phyloP scores from a whole-genome alignment of 2,113 vertebrate species.

The Macrotus californicus region DNA sequence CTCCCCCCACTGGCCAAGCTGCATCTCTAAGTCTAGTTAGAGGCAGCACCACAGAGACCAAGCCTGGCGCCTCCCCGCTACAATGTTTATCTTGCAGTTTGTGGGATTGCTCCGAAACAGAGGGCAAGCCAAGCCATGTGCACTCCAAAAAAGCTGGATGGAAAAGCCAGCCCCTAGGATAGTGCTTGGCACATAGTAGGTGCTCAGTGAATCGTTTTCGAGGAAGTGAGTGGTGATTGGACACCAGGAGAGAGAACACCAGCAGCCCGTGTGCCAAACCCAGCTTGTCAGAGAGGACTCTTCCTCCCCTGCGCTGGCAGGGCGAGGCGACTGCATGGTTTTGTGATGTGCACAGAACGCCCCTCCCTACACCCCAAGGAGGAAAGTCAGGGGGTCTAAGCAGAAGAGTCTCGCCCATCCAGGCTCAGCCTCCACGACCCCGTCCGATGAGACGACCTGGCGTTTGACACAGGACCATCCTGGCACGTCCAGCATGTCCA shows the following conservation, averaged over 20 bases:
- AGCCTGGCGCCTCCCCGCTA: rapidly evolving
- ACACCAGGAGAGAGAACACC: background rate
- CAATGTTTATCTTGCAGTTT: background rate
- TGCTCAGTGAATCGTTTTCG: background rate
- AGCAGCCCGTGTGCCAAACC: background rate
- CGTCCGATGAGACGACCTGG: too few species aligned
- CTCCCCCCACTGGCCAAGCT: background rate
- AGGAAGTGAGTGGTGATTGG: background rate
- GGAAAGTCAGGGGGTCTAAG: background rate
- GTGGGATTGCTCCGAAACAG: rapidly evolving
- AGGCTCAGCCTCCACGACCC: background rate
- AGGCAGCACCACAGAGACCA: background rate
- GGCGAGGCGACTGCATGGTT: background rate
- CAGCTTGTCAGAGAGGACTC: background rate
- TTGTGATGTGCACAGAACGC: background rate
- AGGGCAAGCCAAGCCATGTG: background rate
- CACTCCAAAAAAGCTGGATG: background rate
- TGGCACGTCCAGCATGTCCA: background rate
- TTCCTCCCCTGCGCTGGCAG: background rate
- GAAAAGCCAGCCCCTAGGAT: too few species aligned
- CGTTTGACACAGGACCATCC: background rate
- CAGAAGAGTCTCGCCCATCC: background rate
- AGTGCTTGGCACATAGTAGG: too few species aligned
- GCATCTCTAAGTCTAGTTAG: background rate
- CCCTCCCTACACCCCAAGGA: background rate